Evolutionary conservation across 2,797 vertebrate genomes (phyloP), one percentile per base, ranked within the genome.

Genomic region (Aplochiton taeniatus): DNA sequence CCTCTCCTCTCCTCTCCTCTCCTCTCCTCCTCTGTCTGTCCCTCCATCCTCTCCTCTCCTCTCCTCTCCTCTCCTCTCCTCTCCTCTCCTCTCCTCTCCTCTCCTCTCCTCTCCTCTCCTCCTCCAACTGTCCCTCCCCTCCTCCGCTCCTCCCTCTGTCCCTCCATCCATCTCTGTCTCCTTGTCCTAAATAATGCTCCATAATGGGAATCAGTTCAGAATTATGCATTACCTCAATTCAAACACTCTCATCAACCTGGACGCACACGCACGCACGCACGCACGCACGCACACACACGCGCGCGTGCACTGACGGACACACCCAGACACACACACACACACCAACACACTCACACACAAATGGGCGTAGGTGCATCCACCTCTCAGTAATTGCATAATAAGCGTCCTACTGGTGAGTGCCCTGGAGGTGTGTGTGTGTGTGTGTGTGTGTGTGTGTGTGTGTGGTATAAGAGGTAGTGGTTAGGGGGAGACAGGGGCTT

Each of bases 301-400:
- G 43, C 20, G 7, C 56, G 43, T 42, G n/a, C 65, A 59, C 48
- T 46, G 4, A 54, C 18, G 56, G 64, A 68, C 79, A 70, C 55
- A 68, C 65, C 65, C 68, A 74, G 58, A 72, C 55, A 42, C 55
- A 42, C 55, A 58, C 55, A 58, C 55, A 11, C 56, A 44, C 17
- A 61, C 19, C 47, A 51, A 51, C 60, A 69, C 73, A 66, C 72
- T 75, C 61, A 58, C 68, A 65, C 71, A 73, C 66, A 77, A 58
- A 80, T 68, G 63, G 44, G 70, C 69, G 72, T 62, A 61, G 68
- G 65, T 49, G 63, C 68, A 66, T 87, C 81, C 82, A 86, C 85
- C 79, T 88, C 70, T 69, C 78, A 78, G 76, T 89, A 89, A 89
- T 89, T 90, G 85, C 80, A 86, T 89, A 91, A 92, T 87, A 88